Conservation (phyloP, 2,888 invertebrate genomes). For the Hydroisotoma schaefferi region DNA sequence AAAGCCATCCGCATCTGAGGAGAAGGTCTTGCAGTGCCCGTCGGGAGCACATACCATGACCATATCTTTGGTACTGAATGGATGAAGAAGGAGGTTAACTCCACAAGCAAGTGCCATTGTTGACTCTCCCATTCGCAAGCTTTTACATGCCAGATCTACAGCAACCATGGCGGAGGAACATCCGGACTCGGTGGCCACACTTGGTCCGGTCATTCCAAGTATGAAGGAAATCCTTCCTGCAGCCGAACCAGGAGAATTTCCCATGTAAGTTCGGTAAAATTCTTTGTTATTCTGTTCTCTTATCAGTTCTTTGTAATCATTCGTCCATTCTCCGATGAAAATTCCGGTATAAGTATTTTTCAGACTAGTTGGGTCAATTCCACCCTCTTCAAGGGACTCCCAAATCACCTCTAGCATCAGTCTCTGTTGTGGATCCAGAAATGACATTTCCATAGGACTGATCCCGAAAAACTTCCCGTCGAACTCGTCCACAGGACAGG, state of each 20-base stretch:
- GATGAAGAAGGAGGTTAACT: constrained; percentile 24
- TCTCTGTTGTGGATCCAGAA: constrained; percentile 82
- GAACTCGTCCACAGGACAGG: constrained; percentile 57
- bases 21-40: constrained; percentile 50
- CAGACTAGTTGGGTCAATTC: constrained; percentile 12
- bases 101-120: constrained; percentile 23
- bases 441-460: constrained; percentile 82
- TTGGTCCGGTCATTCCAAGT: constrained; percentile 28
- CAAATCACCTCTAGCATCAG: constrained; percentile 21
- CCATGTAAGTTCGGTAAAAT: constrained; percentile 29
- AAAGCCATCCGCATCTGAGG: constrained; percentile 51
- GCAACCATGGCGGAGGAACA: constrained; percentile 29
- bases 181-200: constrained; percentile 22
- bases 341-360: constrained; percentile 9
- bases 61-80: constrained; percentile 13
- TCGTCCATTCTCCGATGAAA: constrained; percentile 25
- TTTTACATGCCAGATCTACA: constrained; percentile 22
- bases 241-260: constrained; percentile 24
- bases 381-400: constrained; percentile 24
- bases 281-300: constrained; percentile 6
- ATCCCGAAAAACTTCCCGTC: constrained; percentile 87
- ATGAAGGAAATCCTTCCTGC: constrained; percentile 26
- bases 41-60: constrained; percentile 41
- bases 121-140: constrained; percentile 17
- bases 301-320: constrained; percentile 26